Evolutionary conservation across 2,797 vertebrate species (phyloP).

Genomic region (Pipistrellus pygmaeus): DNA sequence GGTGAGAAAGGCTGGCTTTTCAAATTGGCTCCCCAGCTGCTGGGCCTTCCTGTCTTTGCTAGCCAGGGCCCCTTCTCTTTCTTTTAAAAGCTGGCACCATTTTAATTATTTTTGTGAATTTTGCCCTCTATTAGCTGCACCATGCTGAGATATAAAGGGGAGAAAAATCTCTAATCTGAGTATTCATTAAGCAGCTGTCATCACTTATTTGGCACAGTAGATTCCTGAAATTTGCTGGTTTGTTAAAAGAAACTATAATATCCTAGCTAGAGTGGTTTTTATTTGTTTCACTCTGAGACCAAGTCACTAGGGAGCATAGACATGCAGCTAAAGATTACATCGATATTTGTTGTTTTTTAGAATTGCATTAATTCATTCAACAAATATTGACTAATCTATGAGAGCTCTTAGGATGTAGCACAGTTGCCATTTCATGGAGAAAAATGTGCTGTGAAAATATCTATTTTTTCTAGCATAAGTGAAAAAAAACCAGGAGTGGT

Average conservation of each 20-base stretch:
- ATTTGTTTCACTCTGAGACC: constrained; percentile 58
- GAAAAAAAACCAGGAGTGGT: not conserved
- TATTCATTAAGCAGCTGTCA: constrained; percentile 72
- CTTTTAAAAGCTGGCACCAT: constrained; percentile 47
- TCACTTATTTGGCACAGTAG: constrained; percentile 16
- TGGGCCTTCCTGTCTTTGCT: not conserved
- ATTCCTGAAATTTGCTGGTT: constrained; percentile 17
- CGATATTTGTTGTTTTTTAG: not conserved
- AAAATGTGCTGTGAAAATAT: not conserved
- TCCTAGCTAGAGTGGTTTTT: not conserved
- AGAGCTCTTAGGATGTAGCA: not conserved
- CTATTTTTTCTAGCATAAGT: not conserved
- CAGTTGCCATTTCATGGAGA: not conserved
- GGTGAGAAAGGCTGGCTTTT: constrained; percentile 50
- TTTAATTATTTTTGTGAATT: constrained; percentile 70
- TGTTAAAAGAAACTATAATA: constrained; percentile 8
- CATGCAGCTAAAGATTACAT: not conserved
- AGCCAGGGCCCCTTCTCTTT: not conserved
- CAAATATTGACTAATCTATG: not conserved
- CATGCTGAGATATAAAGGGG: not conserved
- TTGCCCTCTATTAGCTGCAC: constrained; percentile 57
- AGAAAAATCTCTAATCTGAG: constrained; percentile 47
- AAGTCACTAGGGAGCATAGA: constrained; percentile 12
- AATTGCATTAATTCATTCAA: constrained; percentile 18
- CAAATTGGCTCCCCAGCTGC: constrained; percentile 57